Percentiles rank a stretch among this genome's conserved stretches.
These are phyloP conservation scores for Carcharodon carcharias DNA, from an alignment of 2,797 vertebrate genomes.

Conservation along the genomic window DNA sequence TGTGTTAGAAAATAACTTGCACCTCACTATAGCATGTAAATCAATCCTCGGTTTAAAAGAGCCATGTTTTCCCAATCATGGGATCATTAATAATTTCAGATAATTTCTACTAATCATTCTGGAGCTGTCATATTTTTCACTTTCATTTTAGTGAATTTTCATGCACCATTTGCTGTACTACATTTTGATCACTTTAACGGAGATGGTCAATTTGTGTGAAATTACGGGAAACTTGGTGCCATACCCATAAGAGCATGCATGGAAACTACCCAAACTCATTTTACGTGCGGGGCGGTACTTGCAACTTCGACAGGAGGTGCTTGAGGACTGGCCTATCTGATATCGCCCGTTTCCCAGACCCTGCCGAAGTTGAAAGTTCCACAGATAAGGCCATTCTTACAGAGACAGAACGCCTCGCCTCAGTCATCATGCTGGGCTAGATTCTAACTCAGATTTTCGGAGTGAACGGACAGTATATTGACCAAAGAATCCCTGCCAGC, in stretches of 20 bases:
- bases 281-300: neutral
- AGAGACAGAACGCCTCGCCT: no score
- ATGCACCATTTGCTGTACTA: neutral
- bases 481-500: neutral
- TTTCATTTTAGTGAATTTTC: neutral
- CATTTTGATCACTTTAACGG: neutral
- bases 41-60: neutral
- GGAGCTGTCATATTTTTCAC: neutral
- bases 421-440: no score
- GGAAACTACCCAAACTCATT: neutral
- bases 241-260: neutral
- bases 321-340: no score
- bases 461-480: neutral
- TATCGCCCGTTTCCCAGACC: neutral
- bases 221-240: neutral
- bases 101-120: neutral
- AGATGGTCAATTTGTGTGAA: neutral
- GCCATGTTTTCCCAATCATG: neutral
- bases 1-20: neutral
- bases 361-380: no score
- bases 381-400: neutral
- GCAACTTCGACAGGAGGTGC: neutral
- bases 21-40: neutral
- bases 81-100: neutral
- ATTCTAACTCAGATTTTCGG: neutral